These are phyloP conservation scores for Pyrgilauda ruficollis DNA, from an alignment of 2,113 vertebrate genomes.

Conservation along the genomic window DNA sequence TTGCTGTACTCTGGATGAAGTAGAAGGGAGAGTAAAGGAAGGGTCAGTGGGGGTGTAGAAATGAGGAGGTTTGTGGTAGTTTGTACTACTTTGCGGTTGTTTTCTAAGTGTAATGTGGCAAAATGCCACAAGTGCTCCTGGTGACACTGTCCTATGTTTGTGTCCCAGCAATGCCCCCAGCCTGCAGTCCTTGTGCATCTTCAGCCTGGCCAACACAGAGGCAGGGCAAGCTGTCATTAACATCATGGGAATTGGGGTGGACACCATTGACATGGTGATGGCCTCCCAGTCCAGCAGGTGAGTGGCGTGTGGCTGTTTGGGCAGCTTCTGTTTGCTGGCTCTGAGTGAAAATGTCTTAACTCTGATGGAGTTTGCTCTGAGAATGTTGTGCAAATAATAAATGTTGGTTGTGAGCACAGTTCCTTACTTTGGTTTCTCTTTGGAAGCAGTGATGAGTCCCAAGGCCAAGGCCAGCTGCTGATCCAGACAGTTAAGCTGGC, in stretches of 20 bases:
- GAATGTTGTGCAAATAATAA: not conserved
- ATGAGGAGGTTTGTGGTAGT: not conserved
- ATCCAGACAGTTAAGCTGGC: conserved; percentile 96
- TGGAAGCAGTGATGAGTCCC: conserved; percentile 83
- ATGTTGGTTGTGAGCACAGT: not conserved
- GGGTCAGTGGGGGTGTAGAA: not conserved
- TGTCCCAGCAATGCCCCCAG: conserved; percentile 79
- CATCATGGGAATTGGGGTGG: conserved; percentile 96
- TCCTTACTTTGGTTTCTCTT: conserved; percentile 39
- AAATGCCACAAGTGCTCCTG: not conserved
- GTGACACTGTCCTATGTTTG: not conserved
- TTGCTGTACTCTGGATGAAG: not conserved
- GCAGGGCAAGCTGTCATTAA: conserved; percentile 94
- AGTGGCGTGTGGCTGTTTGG: not conserved
- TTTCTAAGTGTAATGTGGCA: not conserved
- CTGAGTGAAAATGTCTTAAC: not conserved
- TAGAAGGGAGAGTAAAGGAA: not conserved
- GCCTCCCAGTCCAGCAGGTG: conserved; percentile 91
- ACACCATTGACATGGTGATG: conserved; percentile 93
- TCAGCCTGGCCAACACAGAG: conserved; percentile 93
- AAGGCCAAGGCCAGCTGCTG: conserved; percentile 91
- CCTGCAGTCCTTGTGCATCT: conserved; percentile 93
- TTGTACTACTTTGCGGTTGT: not conserved
- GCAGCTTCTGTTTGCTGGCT: not conserved
- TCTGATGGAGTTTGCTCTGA: not conserved